phyloP scores from a whole-genome alignment of 2,113 vertebrate species.

The Strix uralensis region DNA sequence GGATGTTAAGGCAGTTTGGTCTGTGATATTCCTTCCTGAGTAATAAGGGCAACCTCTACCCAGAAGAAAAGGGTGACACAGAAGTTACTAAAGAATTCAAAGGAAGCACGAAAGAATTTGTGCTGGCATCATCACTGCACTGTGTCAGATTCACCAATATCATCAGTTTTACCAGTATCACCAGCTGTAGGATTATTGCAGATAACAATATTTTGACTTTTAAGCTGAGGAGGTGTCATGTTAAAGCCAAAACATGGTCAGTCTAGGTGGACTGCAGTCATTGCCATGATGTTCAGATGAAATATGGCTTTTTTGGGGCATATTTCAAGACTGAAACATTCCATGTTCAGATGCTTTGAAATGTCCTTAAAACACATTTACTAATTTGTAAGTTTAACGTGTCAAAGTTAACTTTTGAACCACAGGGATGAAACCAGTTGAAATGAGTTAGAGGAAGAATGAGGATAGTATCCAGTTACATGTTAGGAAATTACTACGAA shows the following conservation, averaged over 20 bases:
- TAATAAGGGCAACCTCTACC: not conserved
- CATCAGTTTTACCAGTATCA: not conserved
- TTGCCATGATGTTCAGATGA: not conserved
- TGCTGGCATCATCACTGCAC: not conserved
- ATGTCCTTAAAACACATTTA: not conserved
- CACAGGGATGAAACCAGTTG: not conserved
- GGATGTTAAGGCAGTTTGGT: not conserved
- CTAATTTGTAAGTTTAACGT: not conserved
- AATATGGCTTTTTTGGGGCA: not conserved
- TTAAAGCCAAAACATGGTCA: not conserved
- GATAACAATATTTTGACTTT: not conserved
- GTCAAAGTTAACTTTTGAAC: not conserved
- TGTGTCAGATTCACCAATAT: not conserved
- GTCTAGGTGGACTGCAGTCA: not conserved
- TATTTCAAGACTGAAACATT: not conserved
- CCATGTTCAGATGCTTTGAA: not conserved
- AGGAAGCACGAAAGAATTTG: not conserved
- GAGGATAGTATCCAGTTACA: not conserved
- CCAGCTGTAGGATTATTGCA: not conserved
- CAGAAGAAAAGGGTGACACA: not conserved
- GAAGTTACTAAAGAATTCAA: not conserved
- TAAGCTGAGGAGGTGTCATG: not conserved
- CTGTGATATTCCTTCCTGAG: not conserved
- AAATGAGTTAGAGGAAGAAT: not conserved
- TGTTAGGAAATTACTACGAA: not conserved